A percentile compares a stretch with the other conserved stretches of the same genome.
Evolutionary conservation across 2,888 invertebrate species (phyloP).

Genomic region (Bursaphelenchus okinawaensis): DNA sequence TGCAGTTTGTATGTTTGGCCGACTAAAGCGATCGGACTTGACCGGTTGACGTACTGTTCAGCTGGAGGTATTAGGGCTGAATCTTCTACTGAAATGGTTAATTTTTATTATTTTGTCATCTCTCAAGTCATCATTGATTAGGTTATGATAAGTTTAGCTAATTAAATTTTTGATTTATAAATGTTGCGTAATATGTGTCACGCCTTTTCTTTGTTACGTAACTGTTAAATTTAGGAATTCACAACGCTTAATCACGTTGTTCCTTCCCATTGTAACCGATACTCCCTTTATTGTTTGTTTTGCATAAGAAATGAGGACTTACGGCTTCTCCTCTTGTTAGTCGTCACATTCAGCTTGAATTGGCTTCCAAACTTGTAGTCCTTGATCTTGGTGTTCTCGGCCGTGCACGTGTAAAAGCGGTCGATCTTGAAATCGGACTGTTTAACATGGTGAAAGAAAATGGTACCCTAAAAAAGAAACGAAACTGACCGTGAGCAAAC

Average conservation of each 20-base stretch:
- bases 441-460: conserved; percentile 57
- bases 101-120: no score
- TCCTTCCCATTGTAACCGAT: no score
- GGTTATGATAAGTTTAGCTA: no score
- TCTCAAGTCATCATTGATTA: not conserved
- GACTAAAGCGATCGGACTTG: conserved; percentile 53
- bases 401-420: conserved; percentile 56
- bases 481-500: conserved; percentile 28
- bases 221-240: no score
- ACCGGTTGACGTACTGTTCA: conserved; percentile 55
- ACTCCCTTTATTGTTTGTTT: no score
- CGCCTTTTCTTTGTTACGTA: no score
- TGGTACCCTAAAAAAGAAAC: conserved; percentile 49
- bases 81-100: conserved; percentile 16
- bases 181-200: no score
- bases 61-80: conserved; percentile 29
- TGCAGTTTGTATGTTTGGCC: conserved; percentile 58
- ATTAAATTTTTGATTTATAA: no score
- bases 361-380: conserved; percentile 58
- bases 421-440: conserved; percentile 53
- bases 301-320: conserved; percentile 5
- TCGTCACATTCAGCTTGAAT: conserved; percentile 22
- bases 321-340: conserved; percentile 16
- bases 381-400: conserved; percentile 57
- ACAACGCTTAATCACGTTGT: no score